A percentile compares a stretch with the other conserved stretches of the same genome.
Evolutionary conservation across 2,113 vertebrate genomes (phyloP).

Genomic region (Otolemur garnettii): DNA sequence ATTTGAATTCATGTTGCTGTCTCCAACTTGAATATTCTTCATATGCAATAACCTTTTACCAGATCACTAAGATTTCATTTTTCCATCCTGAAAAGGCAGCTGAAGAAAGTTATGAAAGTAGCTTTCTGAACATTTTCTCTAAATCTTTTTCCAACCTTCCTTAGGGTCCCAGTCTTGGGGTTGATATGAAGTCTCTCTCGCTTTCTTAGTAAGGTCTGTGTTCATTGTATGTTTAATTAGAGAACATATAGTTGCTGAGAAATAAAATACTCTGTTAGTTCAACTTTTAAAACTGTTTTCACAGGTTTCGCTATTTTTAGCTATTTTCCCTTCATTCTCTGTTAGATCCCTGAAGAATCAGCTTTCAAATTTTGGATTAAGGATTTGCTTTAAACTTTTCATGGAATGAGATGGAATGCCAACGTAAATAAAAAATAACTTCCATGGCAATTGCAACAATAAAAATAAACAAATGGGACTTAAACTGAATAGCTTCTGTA

Average conservation of each 20-base stretch:
- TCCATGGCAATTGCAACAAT: too few relatives aligned
- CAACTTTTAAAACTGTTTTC: constrained; percentile 2
- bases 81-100: not conserved
- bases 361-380: not conserved
- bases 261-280: constrained; percentile 29
- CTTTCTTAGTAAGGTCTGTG: constrained; percentile 13
- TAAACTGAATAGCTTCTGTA: too few relatives aligned
- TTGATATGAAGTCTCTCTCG: not conserved
- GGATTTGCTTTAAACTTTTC: not conserved
- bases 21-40: not conserved
- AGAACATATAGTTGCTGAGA: not conserved
- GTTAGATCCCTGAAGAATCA: not conserved
- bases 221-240: not conserved
- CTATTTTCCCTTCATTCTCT: not conserved
- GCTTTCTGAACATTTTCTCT: not conserved
- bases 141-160: not conserved
- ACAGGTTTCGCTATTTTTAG: not conserved
- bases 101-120: not conserved
- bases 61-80: not conserved
- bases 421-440: not conserved
- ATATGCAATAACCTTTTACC: not conserved
- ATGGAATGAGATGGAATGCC: not conserved
- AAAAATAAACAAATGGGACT: too few relatives aligned
- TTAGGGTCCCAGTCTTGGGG: not conserved
- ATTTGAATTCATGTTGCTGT: not conserved